Evolutionary conservation across 35 echinoderm and acorn worm genomes (phyloP), one percentile per base, ranked within the genome.

Genomic region (Diadema setosum): DNA sequence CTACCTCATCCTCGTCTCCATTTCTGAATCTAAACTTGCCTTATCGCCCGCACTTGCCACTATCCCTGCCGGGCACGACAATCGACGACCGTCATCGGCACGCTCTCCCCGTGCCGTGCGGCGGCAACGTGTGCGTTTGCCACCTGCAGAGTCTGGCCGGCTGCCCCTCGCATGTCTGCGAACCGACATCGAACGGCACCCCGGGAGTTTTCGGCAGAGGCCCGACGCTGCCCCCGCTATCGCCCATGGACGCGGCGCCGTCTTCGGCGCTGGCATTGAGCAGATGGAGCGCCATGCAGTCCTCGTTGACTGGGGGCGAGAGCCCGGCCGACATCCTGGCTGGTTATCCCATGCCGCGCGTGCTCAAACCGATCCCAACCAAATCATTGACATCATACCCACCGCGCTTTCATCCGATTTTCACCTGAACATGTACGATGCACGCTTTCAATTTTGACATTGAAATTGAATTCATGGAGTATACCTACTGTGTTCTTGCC

Each of bases 341-440:
- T 9, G 73, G 55, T 23, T 81, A 61, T 11, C 21, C 89, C 29
- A 25, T 87, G 50, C 87, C 87, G 5, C 30, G 92, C n/a, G 87
- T 94, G 24, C 44, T 94, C 8, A 94, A 94, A 89, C 92, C 92
- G 35, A 89, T 94, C 40, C 87, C 92, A 18, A 94, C 92, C 12
- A 94, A 94, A 80, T 85, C 80, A 20, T 64, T 94, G 8, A 76
- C 92, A 65, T 85, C 64, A 42, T 94, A 90, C 76, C 92, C 92
- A 39, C 82, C 82, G 15, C 63, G 92, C 52, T 94, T 90, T 80
- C 92, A 94, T 85, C 84, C 92, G 5, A 94, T 94, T 23, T 89
- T 85, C 58, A 90, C 86, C 26, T 94, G 80, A 93, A 74, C 37
- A 26, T n/a, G 48, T 11, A 52, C 48, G n/a, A n/a, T n/a, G n/a